phyloP scores from a whole-genome alignment of 37 sponge, comb jelly and placozoan species.

The Geodia barretti region DNA sequence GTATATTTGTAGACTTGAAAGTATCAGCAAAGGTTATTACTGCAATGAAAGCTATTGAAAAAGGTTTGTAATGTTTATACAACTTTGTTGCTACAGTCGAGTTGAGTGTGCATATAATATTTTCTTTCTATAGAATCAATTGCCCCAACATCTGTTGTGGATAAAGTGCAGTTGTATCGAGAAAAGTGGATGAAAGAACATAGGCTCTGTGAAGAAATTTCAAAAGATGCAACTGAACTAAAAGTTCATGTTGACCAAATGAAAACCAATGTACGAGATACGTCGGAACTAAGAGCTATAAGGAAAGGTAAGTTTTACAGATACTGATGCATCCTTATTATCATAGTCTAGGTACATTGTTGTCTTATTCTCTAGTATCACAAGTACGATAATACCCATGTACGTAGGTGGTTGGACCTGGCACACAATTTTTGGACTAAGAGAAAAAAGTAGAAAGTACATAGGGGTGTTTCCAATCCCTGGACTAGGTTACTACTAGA shows the following conservation, averaged over 20 bases:
- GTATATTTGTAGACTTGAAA: background rate
- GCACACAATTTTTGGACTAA: no score
- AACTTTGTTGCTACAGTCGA: background rate
- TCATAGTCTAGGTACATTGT: background rate
- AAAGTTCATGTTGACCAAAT: constrained; percentile 7
- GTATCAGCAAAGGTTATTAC: background rate
- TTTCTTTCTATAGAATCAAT: background rate
- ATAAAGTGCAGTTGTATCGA: background rate
- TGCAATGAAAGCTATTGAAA: constrained; percentile 5
- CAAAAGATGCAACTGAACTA: background rate
- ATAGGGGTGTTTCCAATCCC: no score
- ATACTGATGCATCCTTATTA: background rate
- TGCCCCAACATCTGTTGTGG: background rate
- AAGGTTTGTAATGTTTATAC: constrained; percentile 9
- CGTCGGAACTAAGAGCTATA: background rate
- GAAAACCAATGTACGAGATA: background rate
- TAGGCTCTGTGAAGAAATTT: constrained; percentile 1
- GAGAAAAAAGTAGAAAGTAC: no score
- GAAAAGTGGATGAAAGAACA: constrained; percentile 12
- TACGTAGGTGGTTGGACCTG: no score
- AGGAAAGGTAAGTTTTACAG: background rate
- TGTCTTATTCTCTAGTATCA: background rate
- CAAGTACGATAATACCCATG: background rate
- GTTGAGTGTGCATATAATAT: background rate
- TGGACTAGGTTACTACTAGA: no score